Percentiles rank a stretch among this genome's conserved stretches.
These are phyloP conservation scores for Silurus glanis DNA, from an alignment of 2,113 vertebrate species.

Conservation along the genomic window DNA sequence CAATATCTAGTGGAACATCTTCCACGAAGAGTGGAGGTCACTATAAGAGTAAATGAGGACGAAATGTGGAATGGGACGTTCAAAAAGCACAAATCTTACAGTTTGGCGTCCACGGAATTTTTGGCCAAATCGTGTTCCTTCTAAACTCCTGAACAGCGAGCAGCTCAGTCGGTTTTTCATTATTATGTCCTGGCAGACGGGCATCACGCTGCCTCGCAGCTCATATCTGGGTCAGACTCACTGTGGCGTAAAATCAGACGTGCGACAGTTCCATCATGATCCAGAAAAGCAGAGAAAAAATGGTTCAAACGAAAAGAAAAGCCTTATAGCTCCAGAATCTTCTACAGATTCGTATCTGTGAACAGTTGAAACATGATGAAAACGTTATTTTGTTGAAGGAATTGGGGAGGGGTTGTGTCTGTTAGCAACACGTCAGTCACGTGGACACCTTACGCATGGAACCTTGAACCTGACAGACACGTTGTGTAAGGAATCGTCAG, in stretches of 20 bases:
- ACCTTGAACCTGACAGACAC: too few relatives aligned
- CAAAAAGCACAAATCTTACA: too few relatives aligned
- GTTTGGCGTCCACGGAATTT: too few relatives aligned
- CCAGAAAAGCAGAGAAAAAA: not conserved
- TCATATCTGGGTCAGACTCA: conserved; percentile 29
- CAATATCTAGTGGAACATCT: too few relatives aligned
- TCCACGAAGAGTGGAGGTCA: too few relatives aligned
- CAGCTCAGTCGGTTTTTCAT: not conserved
- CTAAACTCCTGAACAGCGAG: not conserved
- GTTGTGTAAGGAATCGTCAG: not conserved
- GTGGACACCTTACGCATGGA: not conserved
- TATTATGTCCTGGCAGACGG: not conserved
- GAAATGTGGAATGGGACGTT: too few relatives aligned
- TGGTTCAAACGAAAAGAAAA: not conserved
- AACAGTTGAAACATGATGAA: not conserved
- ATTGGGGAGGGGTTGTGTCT: not conserved
- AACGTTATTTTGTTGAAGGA: not conserved
- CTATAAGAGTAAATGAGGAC: too few relatives aligned
- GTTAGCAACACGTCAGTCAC: not conserved
- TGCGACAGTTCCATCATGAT: not conserved
- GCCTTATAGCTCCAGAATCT: not conserved
- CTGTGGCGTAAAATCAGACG: not conserved
- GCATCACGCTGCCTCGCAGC: not conserved
- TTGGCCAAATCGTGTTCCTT: too few relatives aligned
- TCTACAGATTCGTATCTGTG: not conserved